Evolutionary conservation across 1,140 invertebrate species (phyloP).

Genomic region (Druon quercuslanigerum): DNA sequence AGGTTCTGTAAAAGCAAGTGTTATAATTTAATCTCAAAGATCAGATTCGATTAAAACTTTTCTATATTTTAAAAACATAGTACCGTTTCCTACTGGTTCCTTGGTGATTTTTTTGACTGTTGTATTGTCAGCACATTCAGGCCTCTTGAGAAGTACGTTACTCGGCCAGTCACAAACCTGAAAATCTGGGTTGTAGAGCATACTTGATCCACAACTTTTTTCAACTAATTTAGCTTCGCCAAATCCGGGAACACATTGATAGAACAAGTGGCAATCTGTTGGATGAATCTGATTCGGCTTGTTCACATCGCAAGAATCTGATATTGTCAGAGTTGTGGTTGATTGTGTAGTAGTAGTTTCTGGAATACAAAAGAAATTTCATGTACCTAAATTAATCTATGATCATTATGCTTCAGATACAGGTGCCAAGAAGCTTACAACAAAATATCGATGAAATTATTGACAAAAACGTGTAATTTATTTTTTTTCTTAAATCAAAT

Average conservation of each 20-base stretch:
- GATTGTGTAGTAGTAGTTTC: background rate
- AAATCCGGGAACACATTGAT: constrained; percentile 54
- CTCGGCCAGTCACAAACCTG: constrained; percentile 79
- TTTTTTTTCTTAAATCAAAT: no score
- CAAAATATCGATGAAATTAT: no score
- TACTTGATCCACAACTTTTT: constrained; percentile 76
- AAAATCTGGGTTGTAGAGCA: constrained; percentile 78
- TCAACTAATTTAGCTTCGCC: constrained; percentile 71
- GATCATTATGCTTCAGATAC: no score
- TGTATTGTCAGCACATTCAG: constrained; percentile 72
- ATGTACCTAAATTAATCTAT: background rate
- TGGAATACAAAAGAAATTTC: background rate
- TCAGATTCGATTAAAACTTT: background rate
- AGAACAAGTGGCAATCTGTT: constrained; percentile 74
- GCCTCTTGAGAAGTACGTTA: constrained; percentile 77
- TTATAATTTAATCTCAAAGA: no score
- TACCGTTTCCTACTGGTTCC: constrained; percentile 2
- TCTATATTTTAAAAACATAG: background rate
- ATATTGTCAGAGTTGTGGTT: constrained; percentile 38
- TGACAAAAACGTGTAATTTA: no score
- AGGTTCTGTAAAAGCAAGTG: background rate
- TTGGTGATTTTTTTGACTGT: background rate
- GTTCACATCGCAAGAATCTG: constrained; percentile 62
- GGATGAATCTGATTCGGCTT: constrained; percentile 74
- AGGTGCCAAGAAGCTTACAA: no score